Base-by-base conservation (phyloP, 2,888 invertebrate genomes). In the Caenorhabditis sp. region DNA sequence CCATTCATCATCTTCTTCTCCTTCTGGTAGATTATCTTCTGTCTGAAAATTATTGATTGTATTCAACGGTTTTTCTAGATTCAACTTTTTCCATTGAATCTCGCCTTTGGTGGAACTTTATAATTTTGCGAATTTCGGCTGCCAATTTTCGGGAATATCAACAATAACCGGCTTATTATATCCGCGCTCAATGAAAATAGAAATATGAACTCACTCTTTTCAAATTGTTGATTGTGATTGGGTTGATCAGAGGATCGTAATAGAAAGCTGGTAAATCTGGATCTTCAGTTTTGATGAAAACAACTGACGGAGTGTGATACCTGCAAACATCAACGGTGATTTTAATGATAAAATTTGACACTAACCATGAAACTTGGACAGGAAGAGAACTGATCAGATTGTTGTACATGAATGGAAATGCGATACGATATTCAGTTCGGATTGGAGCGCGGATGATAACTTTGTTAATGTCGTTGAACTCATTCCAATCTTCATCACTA, bases 381-480 rank as follows among this genome's bases (percentile, higher is more conserved):
- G 95, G 96, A 89, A 96, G 95, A 0, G 97, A 77, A 69, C 87
- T 87, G 70, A 84, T 82, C 65, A 87, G 70, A 55, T 97, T 99
- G 89, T 99, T 99, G 90, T 97, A 99, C 83, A 99, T 91, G 89
- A 97, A 99, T 0, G 99, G 97, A 89, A 99, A 99, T 0, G 99
- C 99, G 88, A 99, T 99, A 82, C 99, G 92, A 89, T 99, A 99
- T 89, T 99, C 99, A 0, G 99, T 99, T 77, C 99, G 92, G 81
- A 99, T 94, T 2, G 97, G 97, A 88, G 99, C 97, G 10, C 99
- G 91, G 83, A 99, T 99, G 78, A 99, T 99, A 85, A 99, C 97
- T 90, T 99, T 99, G 89, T 99, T 99, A 83, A 99, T 99, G 88
- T 99, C 99, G 90, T 99, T 99, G 88, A 99, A 99, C 90, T 99